These are phyloP conservation scores for Cirrhinus mrigala DNA, from an alignment of 2,797 vertebrate genomes.

Conservation along the genomic window DNA sequence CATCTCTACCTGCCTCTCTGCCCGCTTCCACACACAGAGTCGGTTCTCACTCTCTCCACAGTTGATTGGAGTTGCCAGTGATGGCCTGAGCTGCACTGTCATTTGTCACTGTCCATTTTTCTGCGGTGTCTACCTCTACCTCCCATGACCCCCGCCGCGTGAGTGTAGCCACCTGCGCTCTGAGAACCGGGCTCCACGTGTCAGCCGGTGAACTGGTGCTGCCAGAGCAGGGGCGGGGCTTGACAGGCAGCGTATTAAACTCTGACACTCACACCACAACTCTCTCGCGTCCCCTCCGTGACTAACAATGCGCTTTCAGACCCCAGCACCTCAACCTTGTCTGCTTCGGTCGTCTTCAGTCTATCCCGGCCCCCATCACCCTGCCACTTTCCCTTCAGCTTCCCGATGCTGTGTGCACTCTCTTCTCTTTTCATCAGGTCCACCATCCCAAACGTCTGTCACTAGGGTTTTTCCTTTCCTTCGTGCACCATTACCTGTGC, in stretches of 20 bases:
- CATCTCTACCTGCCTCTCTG: constrained; percentile 1
- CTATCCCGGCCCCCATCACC: neutral
- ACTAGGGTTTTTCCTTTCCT: constrained; percentile 49
- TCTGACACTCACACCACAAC: constrained; percentile 34
- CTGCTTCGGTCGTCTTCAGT: constrained; percentile 23
- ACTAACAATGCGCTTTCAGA: constrained; percentile 46
- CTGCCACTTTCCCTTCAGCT: constrained; percentile 7
- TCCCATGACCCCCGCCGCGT: constrained; percentile 29
- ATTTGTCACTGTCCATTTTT: constrained; percentile 62
- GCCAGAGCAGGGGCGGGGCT: constrained; percentile 16
- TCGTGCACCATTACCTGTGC: constrained; percentile 52
- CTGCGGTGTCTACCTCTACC: constrained; percentile 27
- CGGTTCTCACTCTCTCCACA: neutral
- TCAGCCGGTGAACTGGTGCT: constrained; percentile 9
- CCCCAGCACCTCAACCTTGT: constrained; percentile 30
- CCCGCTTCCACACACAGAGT: neutral
- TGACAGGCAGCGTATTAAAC: constrained; percentile 38
- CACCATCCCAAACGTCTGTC: constrained; percentile 25
- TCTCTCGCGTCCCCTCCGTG: constrained; percentile 36
- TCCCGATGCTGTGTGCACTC: neutral
- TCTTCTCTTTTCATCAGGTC: neutral
- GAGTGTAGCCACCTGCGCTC: constrained; percentile 25
- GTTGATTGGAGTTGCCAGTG: constrained; percentile 40
- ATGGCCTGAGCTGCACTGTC: constrained; percentile 36
- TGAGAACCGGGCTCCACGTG: neutral